These are phyloP conservation scores for Setipinna tenuifilis DNA, from an alignment of 2,797 vertebrate species.

Conservation along the genomic window DNA sequence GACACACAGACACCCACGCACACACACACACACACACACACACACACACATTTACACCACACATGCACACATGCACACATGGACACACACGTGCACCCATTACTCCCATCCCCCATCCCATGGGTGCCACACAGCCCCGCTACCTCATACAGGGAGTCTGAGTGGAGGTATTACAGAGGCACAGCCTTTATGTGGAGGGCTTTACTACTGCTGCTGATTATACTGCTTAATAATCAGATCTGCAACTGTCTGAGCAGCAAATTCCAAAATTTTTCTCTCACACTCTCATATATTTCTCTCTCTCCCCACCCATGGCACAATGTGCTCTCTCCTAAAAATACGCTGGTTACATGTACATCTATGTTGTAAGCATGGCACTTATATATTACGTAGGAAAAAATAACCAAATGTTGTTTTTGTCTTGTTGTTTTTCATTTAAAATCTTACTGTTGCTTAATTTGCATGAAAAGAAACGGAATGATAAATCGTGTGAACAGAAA, in stretches of 20 bases:
- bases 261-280: too few relatives aligned
- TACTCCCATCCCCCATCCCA: background rate
- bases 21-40: slow-evolving; percentile 7
- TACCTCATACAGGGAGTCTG: background rate
- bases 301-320: too few relatives aligned
- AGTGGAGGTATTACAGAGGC: background rate
- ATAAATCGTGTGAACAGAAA: background rate
- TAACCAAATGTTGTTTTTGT: too few relatives aligned
- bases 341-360: too few relatives aligned
- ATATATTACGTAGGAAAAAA: too few relatives aligned
- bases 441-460: background rate
- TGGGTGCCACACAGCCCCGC: background rate
- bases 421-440: background rate
- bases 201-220: background rate
- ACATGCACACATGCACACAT: background rate
- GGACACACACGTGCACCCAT: background rate
- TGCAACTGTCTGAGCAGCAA: background rate
- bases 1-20: background rate
- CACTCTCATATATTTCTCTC: too few relatives aligned
- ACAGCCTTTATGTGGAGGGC: background rate
- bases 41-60: background rate
- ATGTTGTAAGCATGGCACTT: too few relatives aligned
- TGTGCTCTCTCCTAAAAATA: too few relatives aligned
- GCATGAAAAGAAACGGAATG: background rate
- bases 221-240: background rate